These are phyloP conservation scores for Pseudochromis fuscus DNA, from an alignment of 2,797 vertebrate species.

Conservation along the genomic window DNA sequence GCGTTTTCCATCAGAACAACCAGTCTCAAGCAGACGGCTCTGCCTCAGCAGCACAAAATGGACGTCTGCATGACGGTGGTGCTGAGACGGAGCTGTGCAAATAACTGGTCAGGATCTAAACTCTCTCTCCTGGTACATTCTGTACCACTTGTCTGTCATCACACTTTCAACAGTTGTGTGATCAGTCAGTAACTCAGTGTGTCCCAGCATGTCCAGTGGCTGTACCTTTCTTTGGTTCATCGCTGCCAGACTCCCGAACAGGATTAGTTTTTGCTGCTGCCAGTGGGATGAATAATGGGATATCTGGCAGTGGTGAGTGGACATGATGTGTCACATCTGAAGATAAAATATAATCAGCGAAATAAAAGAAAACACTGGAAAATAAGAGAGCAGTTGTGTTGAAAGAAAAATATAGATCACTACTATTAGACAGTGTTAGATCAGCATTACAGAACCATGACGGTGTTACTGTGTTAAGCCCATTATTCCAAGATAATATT, in stretches of 20 bases:
- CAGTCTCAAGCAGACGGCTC: constrained; percentile 8
- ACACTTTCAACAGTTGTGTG: not conserved
- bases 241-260: constrained; percentile 65
- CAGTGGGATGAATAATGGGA: constrained; percentile 83
- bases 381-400: not conserved
- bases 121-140: not conserved
- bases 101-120: too few relatives aligned
- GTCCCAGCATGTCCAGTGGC: not conserved
- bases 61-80: not conserved
- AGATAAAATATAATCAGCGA: constrained; percentile 50
- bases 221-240: constrained; percentile 90
- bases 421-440: too few relatives aligned
- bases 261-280: constrained; percentile 75
- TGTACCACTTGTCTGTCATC: not conserved
- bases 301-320: constrained; percentile 85
- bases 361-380: constrained; percentile 5
- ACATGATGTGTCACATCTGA: constrained; percentile 86
- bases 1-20: constrained; percentile 16
- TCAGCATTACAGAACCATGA: not conserved
- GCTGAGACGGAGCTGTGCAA: not conserved
- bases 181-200: not conserved
- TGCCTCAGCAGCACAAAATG: constrained; percentile 12
- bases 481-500: not conserved
- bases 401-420: not conserved
- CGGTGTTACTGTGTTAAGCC: not conserved